A percentile compares a stretch with the other conserved stretches of the same genome.
These are phyloP conservation scores for Capromys pilorides DNA, from an alignment of 2,797 vertebrate species.

Conservation along the genomic window DNA sequence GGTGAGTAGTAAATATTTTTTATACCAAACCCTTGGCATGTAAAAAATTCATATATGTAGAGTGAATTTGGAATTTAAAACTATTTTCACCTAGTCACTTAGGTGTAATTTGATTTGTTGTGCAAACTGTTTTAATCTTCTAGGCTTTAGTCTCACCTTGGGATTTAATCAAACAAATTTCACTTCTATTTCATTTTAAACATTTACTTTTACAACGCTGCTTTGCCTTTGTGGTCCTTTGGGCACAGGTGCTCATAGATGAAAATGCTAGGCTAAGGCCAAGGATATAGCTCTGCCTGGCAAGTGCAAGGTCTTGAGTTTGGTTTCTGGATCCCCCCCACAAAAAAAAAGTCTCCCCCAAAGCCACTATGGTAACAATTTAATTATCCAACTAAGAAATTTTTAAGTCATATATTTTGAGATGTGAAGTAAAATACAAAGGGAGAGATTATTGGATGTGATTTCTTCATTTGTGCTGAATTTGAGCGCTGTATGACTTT, in stretches of 20 bases:
- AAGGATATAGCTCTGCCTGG: too few species aligned
- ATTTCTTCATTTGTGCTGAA: background rate
- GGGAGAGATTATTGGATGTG: background rate
- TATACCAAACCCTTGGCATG: background rate
- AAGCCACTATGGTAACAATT: background rate
- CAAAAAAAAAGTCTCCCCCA: too few species aligned
- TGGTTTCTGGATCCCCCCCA: too few species aligned
- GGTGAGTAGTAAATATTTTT: background rate
- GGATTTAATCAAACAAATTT: conserved; percentile 66
- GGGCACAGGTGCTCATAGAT: conserved; percentile 53
- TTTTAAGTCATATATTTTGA: conserved; percentile 48
- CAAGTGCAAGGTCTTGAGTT: too few species aligned
- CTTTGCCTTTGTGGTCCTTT: conserved; percentile 1
- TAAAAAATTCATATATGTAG: conserved; percentile 8
- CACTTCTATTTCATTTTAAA: conserved; percentile 48
- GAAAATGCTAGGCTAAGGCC: background rate
- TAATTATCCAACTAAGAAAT: background rate
- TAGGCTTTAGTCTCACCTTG: background rate
- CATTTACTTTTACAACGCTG: conserved; percentile 48
- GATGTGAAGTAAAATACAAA: conserved; percentile 12
- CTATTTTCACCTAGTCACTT: conserved; percentile 4
- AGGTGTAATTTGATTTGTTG: background rate
- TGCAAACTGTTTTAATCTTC: conserved; percentile 2
- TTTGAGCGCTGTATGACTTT: background rate
- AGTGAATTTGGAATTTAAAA: conserved; percentile 51